Evolutionary conservation across 2,888 invertebrate species (phyloP), one percentile per base, ranked within the genome.

Genomic region (Apeira syringaria): DNA sequence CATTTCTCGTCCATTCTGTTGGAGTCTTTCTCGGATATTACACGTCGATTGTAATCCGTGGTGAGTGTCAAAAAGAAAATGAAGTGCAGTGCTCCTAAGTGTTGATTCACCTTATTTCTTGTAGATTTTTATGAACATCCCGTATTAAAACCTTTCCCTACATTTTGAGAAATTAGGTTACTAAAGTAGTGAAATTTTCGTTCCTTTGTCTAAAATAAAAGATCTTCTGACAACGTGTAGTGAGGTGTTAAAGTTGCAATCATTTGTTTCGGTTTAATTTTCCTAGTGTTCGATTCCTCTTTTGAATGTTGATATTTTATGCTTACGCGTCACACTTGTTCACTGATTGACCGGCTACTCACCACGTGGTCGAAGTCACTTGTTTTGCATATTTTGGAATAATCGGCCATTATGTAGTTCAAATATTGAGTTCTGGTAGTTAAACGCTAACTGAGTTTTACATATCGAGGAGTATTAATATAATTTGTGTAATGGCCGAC

Each of bases 1-100:
- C 70, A 80, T 85, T 85, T 79, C 92, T 92, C 92, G 91, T 90
- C 87, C 92, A 92, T 92, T 92, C 92, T 92, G 91, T 92, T 92
- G 91, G 91, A 91, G 92, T 91, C 92, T 91, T 88, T 92, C 88
- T 92, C 91, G 92, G 92, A 90, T 91, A 86, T 84, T 91, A 91
- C 92, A 91, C 85, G 85, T 80, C 75, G 79, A 71, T 74, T 78
- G 79, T 80, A 80, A 78, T 90, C 88, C 88, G 88, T 87, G 90
- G 90, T 90, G 90, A 90, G 89, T 88, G 85, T 87, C 80, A 57
- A 13, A 65, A 79, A 79, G 72, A 75, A 75, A 59, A 68, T 77
- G 56, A 50, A 80, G 89, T 88, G 89, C 75, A 83, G 87, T 88
- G 88, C 65, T 59, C 59, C n/a, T 63, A 24, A 78, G 81, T 85